phyloP scores from a whole-genome alignment of 1,140 invertebrate species.

The Anastrepha obliqua region DNA sequence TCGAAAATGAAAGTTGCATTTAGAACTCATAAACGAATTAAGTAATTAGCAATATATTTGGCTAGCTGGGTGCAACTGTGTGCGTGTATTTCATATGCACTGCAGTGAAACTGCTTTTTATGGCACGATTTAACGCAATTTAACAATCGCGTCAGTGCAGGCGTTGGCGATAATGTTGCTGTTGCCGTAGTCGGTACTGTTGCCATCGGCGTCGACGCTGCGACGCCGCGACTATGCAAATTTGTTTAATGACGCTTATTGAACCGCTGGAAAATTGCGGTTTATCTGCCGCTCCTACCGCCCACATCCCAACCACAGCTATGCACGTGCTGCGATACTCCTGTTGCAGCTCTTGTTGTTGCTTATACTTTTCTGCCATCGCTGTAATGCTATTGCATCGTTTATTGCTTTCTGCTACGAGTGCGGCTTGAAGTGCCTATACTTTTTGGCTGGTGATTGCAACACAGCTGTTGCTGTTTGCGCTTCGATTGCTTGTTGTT shows the following conservation, averaged over 20 bases:
- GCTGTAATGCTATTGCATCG: not conserved
- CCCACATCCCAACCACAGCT: not conserved
- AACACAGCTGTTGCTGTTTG: not conserved
- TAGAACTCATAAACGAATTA: no score
- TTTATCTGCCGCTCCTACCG: conserved; percentile 23
- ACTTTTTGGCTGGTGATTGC: not conserved
- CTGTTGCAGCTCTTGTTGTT: not conserved
- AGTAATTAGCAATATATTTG: not conserved
- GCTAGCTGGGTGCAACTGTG: not conserved
- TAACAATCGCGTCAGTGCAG: not conserved
- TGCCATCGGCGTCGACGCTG: not conserved
- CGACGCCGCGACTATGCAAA: conserved; percentile 18
- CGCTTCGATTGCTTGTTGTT: no score
- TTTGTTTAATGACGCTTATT: conserved; percentile 43
- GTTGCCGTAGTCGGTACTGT: not conserved
- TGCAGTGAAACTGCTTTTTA: conserved; percentile 5
- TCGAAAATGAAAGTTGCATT: no score
- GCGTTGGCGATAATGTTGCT: not conserved
- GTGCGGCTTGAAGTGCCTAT: not conserved
- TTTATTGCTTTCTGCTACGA: not conserved
- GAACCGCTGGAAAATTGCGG: conserved; percentile 26
- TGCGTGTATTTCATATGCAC: not conserved
- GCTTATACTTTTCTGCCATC: not conserved
- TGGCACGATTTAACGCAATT: not conserved
- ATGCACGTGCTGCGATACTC: conserved; percentile 37